Base-by-base conservation (phyloP, 1,140 invertebrate genomes). In the Drosophila watanabei region DNA sequence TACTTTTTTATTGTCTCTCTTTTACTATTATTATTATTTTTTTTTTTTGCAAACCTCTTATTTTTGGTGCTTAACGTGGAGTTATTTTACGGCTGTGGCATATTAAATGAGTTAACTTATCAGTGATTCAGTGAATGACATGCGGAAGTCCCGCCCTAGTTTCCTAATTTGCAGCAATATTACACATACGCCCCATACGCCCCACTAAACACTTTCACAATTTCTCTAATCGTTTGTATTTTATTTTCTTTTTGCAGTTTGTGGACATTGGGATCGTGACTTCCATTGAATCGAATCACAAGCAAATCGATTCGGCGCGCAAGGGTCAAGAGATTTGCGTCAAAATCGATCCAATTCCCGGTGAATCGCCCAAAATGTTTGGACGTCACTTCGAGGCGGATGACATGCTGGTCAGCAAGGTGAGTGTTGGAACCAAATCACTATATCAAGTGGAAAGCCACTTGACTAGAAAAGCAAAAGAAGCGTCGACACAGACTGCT, bases 251-350 rank as follows among this genome's bases (percentile, higher is more conserved):
- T 86, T 94, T 95, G 60, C 95, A 99, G 97, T 98, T 98, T 94
- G 95, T 99, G 68, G 97, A 99, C 63, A 95, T 99, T 89, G 99
- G 99, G 6, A 94, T 98, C 33, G 98, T 99, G 46, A 97, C 98
- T 13, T 99, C 98, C 45, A 98, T 99, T 91, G 98, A 99, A 94
- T 95, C 95, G 75, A 97, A 97, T 94, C 96, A 96, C 94, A 95
- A 99, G 95, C 93, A 97, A 93, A 96, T 99, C 66, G 98, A 99
- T 58, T 95, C 95, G 10, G 99, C 99, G 1, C 95, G 98, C 58
- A 98, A 98, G 94, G 99, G 99, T 5, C 97, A 98, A 93, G 99
- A 99, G 94, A 98, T 99, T 11, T 99, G 99, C 94, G 96, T 99
- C 73, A 99, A 99, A 95, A 99, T 99, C 76, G 98, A 99, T 79